Evolutionary conservation across 2,797 vertebrate genomes (phyloP).

Genomic region (Gallinago solitaria): DNA sequence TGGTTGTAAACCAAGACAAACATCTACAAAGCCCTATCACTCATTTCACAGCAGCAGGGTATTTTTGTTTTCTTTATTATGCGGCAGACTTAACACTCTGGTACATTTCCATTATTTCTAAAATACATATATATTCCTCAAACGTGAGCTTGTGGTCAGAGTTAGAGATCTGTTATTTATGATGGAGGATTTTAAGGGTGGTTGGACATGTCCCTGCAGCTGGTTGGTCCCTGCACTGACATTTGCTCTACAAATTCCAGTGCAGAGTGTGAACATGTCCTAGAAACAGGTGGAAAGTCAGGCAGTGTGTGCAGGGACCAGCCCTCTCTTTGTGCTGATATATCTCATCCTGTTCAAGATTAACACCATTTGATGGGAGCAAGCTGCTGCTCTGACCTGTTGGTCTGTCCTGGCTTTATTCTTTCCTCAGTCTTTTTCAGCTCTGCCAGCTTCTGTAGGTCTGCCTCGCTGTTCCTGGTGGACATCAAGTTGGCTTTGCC

Average conservation of each 20-base stretch:
- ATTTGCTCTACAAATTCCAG: not conserved
- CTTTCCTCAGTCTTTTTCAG: not conserved
- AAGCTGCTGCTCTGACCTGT: not conserved
- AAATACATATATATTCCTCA: not conserved
- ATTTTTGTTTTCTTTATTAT: not conserved
- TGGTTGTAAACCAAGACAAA: not conserved
- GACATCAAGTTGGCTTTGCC: not conserved
- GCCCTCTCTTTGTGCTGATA: not conserved
- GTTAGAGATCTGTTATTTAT: not conserved
- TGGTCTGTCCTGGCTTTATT: not conserved
- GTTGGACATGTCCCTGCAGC: not conserved
- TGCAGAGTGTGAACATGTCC: accelerated
- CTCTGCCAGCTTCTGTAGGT: not conserved
- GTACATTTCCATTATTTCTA: not conserved
- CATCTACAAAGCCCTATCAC: not conserved
- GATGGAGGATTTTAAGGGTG: not conserved
- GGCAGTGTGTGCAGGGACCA: accelerated
- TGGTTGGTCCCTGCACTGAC: accelerated
- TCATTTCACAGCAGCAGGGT: not conserved
- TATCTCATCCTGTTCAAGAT: not conserved
- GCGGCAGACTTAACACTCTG: not conserved
- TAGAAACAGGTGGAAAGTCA: not conserved
- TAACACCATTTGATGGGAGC: not conserved
- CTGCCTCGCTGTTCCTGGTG: not conserved
- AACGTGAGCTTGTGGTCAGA: not conserved